Percentiles rank a stretch among this genome's conserved stretches.
Evolutionary conservation across 2,113 vertebrate genomes (phyloP).

Genomic region (Microcebus jonahi): DNA sequence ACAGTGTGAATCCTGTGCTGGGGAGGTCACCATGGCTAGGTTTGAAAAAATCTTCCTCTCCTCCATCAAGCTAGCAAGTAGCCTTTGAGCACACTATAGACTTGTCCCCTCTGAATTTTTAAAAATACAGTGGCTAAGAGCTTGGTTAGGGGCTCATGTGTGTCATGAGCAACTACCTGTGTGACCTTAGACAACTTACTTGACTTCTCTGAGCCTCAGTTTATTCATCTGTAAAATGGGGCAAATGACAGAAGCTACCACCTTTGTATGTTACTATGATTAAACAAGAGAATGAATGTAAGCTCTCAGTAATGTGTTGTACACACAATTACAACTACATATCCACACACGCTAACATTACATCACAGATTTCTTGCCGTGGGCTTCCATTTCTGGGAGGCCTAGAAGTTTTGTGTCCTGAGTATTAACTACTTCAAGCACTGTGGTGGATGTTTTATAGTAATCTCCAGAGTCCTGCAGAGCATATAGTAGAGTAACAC

Average conservation of each 20-base stretch:
- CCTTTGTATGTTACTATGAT: neutral
- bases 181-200: neutral
- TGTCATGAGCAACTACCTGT: neutral
- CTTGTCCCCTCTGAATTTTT: neutral
- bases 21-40: neutral
- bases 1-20: neutral
- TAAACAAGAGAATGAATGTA: neutral
- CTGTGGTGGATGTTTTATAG: neutral
- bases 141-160: neutral
- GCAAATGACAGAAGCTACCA: neutral
- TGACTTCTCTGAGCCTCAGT: neutral
- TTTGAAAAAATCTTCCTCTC: neutral
- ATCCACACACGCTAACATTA: neutral
- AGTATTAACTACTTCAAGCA: neutral
- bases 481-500: neutral
- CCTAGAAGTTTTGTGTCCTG: neutral
- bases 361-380: neutral
- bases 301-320: neutral
- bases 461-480: neutral
- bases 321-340: neutral
- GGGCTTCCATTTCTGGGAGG: neutral
- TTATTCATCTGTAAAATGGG: neutral
- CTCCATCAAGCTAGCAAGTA: neutral
- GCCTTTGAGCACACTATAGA: neutral
- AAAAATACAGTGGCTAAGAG: neutral